These are phyloP conservation scores for Cryptoblepharus egeriae DNA, from an alignment of 2,797 vertebrate genomes.

Conservation along the genomic window DNA sequence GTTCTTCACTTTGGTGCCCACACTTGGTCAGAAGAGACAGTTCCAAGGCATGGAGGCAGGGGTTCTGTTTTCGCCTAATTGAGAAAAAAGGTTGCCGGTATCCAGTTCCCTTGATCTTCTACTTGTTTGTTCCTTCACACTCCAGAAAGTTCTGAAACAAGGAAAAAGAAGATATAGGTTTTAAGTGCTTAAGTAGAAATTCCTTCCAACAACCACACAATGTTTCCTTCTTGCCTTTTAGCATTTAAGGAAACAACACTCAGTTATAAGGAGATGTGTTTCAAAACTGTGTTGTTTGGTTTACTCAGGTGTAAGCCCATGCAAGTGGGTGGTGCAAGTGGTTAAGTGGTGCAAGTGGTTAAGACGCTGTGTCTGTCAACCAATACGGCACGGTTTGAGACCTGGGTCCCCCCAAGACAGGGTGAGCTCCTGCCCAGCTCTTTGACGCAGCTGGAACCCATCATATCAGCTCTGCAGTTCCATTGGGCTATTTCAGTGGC, in stretches of 20 bases:
- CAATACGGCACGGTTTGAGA: too few species aligned
- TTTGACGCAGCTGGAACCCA: too few species aligned
- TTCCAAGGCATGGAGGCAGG: conserved; percentile 51
- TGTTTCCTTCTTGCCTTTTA: not conserved
- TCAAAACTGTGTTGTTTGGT: too few species aligned
- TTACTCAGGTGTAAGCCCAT: too few species aligned
- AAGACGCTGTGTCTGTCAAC: too few species aligned
- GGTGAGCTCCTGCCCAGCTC: too few species aligned
- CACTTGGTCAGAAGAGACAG: conserved; percentile 50
- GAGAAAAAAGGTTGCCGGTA: conserved; percentile 8
- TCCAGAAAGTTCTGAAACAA: conserved; percentile 61
- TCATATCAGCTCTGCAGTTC: too few species aligned
- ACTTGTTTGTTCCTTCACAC: conserved; percentile 59
- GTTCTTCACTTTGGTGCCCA: conserved; percentile 52
- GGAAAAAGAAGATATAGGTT: conserved; percentile 47
- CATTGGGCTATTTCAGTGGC: too few species aligned
- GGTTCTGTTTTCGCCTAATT: conserved; percentile 33
- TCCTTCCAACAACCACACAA: not conserved
- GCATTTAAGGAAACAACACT: not conserved
- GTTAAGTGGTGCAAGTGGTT: too few species aligned
- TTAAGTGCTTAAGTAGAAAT: not conserved
- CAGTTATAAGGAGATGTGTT: not conserved
- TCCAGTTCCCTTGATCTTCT: conserved; percentile 49
- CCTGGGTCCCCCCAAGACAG: too few species aligned
- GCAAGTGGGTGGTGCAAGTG: too few species aligned